These are phyloP conservation scores for Nemotelus pantherinus DNA, from an alignment of 2,888 invertebrate genomes.

Conservation along the genomic window DNA sequence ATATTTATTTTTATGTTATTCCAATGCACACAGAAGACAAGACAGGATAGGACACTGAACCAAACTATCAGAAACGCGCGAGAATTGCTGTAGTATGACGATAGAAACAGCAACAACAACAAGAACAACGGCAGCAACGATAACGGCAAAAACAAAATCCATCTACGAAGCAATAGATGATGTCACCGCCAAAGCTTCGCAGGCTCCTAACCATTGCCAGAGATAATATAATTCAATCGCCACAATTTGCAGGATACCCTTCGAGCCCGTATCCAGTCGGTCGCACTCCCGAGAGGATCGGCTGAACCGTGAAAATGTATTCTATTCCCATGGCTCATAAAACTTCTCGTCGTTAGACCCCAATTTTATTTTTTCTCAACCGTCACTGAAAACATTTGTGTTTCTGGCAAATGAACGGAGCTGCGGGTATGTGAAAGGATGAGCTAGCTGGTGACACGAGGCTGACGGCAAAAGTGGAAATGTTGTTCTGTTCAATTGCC, in stretches of 20 bases:
- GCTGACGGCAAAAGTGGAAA: not conserved
- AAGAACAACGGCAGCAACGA: not conserved
- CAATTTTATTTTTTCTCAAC: conserved; percentile 32
- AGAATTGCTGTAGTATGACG: not conserved
- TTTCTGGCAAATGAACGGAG: not conserved
- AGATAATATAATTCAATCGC: conserved; percentile 44
- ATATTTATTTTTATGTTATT: conserved; percentile 32
- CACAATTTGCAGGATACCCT: conserved; percentile 40
- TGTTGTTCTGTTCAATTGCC: conserved; percentile 11
- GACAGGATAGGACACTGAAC: not conserved
- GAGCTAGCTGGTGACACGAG: not conserved
- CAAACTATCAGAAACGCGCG: not conserved
- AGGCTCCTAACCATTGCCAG: conserved; percentile 20
- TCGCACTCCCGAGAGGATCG: conserved; percentile 15
- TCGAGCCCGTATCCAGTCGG: conserved; percentile 13
- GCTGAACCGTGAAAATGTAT: conserved; percentile 41
- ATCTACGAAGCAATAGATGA: not conserved
- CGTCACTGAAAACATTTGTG: conserved; percentile 29
- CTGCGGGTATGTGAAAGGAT: not conserved
- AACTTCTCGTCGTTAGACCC: conserved; percentile 43
- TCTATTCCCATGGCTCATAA: conserved; percentile 44
- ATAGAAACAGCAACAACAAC: not conserved
- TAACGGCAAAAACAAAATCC: too few species aligned
- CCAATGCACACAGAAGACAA: conserved; percentile 5
- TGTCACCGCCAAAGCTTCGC: not conserved